A percentile compares a stretch with the other conserved stretches of the same genome.
Evolutionary conservation across 1,140 invertebrate species (phyloP).

Genomic region (Drosophila tristis): DNA sequence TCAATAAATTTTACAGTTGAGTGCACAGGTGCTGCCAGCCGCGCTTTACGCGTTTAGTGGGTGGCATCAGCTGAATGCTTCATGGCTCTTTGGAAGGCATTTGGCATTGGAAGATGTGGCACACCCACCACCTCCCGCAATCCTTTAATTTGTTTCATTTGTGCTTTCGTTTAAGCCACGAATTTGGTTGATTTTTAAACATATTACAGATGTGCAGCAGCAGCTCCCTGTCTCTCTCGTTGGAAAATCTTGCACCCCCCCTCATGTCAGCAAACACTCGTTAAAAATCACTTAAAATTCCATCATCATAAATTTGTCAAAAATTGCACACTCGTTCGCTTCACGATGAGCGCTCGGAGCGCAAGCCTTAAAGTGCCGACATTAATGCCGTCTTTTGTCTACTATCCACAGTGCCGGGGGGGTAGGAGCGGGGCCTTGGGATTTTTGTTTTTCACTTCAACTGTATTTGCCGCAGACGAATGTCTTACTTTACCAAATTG

Average conservation of each 20-base stretch:
- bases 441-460: conserved; percentile 27
- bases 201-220: conserved; percentile 28
- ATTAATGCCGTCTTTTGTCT: conserved; percentile 40
- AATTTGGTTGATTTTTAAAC: too few relatives aligned
- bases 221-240: background rate
- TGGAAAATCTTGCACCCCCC: conserved; percentile 4
- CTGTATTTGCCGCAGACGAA: background rate
- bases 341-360: background rate
- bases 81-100: background rate
- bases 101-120: conserved; percentile 1
- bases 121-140: too few relatives aligned
- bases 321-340: conserved; percentile 44
- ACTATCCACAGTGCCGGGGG: conserved; percentile 16
- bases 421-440: background rate
- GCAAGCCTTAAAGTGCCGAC: conserved; percentile 41
- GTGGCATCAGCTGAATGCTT: conserved; percentile 16
- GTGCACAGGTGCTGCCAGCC: conserved; percentile 62
- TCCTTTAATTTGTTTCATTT: too few relatives aligned
- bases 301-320: conserved; percentile 84
- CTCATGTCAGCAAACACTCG: conserved; percentile 60
- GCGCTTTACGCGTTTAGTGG: conserved; percentile 26
- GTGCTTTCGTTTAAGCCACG: too few relatives aligned
- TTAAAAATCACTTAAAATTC: conserved; percentile 84
- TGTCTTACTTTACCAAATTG: too few relatives aligned
- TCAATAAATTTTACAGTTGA: conserved; percentile 82